Conservation (phyloP, 2,888 invertebrate genomes). For the Emmelina monodactyla region DNA sequence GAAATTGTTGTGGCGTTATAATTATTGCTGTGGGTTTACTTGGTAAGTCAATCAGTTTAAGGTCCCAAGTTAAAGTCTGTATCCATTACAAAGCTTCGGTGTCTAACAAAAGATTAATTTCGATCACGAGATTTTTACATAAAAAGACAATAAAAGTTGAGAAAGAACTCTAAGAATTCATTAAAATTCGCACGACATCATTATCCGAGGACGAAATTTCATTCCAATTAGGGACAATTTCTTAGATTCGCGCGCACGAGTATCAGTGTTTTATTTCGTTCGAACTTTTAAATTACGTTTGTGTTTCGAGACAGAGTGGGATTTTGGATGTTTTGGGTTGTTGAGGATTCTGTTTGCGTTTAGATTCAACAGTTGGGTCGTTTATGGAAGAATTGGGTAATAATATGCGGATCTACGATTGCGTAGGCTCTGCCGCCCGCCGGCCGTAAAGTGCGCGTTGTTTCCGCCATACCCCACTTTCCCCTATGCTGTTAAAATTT, state of each 20-base stretch:
- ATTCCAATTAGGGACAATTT: neutral
- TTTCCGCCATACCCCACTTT: neutral
- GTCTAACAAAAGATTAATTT: no score
- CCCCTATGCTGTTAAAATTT: conserved; percentile 34
- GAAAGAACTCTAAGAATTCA: neutral
- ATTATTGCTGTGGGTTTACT: no score
- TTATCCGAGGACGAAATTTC: neutral
- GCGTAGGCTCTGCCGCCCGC: conserved; percentile 20
- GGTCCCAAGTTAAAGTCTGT: no score
- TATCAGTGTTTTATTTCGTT: neutral
- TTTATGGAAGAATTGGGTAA: conserved; percentile 30
- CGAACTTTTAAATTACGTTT: neutral
- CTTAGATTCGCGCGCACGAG: neutral
- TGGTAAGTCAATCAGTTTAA: no score
- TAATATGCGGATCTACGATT: conserved; percentile 30
- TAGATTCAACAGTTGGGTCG: conserved; percentile 21
- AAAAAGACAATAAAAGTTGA: neutral
- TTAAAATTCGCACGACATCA: neutral
- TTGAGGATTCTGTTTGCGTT: conserved; percentile 13
- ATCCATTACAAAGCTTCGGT: no score
- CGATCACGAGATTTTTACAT: no score
- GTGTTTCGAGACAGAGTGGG: neutral
- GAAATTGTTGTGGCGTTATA: no score
- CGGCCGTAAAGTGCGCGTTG: neutral
- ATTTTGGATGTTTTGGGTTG: conserved; percentile 5